phyloP scores from a whole-genome alignment of 2,888 invertebrate genomes.

The Argynnis bischoffii region DNA sequence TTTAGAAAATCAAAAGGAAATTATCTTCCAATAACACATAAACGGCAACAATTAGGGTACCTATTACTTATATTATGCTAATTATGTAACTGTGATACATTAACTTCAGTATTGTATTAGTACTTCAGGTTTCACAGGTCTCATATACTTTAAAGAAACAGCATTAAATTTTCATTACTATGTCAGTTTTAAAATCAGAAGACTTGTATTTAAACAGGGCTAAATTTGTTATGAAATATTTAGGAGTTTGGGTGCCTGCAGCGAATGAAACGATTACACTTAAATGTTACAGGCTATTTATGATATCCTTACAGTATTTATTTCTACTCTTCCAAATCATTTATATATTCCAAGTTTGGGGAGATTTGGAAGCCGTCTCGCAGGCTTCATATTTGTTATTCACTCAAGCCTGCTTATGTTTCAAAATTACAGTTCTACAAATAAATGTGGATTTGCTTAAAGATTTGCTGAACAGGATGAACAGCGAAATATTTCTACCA shows the following conservation, averaged over 20 bases:
- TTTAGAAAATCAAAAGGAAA: constrained; percentile 19
- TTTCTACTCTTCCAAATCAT: constrained; percentile 68
- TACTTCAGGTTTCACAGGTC: background rate
- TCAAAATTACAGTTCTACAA: constrained; percentile 67
- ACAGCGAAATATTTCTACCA: constrained; percentile 59
- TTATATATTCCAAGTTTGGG: constrained; percentile 68
- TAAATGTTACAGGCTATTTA: constrained; percentile 55
- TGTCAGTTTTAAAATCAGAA: constrained; percentile 46
- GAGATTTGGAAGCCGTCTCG: constrained; percentile 68
- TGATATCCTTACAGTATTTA: constrained; percentile 61
- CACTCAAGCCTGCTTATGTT: constrained; percentile 72
- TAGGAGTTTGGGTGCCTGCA: constrained; percentile 69
- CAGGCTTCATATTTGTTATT: constrained; percentile 68
- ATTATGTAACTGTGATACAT: constrained; percentile 29
- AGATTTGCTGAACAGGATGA: constrained; percentile 58
- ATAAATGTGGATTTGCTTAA: constrained; percentile 55
- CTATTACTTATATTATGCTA: constrained; percentile 36
- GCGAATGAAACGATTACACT: constrained; percentile 47
- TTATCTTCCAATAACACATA: constrained; percentile 28
- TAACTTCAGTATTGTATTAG: constrained; percentile 3
- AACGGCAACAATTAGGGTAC: constrained; percentile 31
- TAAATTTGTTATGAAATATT: constrained; percentile 63
- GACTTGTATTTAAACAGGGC: constrained; percentile 65
- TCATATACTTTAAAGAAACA: background rate
- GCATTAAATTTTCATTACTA: constrained; percentile 11